A percentile compares a stretch with the other conserved stretches of the same genome.
Conservation (phyloP, 2,888 invertebrate genomes). For the Epiblema foenella region DNA sequence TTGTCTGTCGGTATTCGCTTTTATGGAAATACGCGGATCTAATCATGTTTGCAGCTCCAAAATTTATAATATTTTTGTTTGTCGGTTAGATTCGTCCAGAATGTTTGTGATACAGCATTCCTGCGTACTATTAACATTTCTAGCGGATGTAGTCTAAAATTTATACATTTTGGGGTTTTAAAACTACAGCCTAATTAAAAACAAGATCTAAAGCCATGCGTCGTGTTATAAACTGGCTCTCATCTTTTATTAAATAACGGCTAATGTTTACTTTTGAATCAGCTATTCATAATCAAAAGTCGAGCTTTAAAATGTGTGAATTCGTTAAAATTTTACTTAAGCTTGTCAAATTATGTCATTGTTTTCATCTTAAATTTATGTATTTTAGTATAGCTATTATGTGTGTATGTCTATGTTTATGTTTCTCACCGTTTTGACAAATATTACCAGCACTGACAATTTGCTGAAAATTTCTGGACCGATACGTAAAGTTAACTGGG, state of each 20-base stretch:
- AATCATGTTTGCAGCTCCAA: conserved; percentile 49
- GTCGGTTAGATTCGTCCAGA: conserved; percentile 24
- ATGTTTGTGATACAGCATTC: conserved; percentile 41
- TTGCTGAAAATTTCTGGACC: too few species aligned
- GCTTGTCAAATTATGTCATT: neutral
- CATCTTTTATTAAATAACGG: neutral
- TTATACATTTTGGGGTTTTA: conserved; percentile 33
- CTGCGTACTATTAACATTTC: conserved; percentile 34
- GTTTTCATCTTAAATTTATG: neutral
- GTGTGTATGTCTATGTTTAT: too few species aligned
- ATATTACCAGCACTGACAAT: too few species aligned
- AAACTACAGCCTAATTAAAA: conserved; percentile 2
- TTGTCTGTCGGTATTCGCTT: conserved; percentile 16
- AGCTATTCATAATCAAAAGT: neutral
- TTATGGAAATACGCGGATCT: conserved; percentile 48
- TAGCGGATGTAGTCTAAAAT: conserved; percentile 33
- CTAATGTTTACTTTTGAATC: neutral
- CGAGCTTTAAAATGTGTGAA: neutral
- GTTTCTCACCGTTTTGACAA: neutral
- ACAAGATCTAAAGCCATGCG: neutral
- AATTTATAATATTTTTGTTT: conserved; percentile 43
- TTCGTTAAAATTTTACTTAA: neutral
- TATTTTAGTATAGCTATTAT: neutral
- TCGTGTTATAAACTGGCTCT: neutral
- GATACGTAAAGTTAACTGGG: too few species aligned